These are phyloP conservation scores for Hafferia zeledoni DNA, from an alignment of 2,797 vertebrate genomes.

Conservation along the genomic window DNA sequence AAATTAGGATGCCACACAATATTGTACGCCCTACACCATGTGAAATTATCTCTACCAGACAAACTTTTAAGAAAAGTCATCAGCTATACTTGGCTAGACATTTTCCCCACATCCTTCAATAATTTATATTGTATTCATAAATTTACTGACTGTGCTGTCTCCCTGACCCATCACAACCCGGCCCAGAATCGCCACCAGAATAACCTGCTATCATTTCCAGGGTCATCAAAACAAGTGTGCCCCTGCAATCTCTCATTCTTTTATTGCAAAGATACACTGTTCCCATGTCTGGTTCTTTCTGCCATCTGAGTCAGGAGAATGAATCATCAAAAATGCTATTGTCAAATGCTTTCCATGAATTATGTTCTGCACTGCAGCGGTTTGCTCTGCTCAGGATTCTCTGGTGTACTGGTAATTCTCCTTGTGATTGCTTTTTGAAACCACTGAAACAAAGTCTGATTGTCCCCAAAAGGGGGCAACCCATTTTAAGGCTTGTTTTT, in stretches of 20 bases:
- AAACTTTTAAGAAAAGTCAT: neutral
- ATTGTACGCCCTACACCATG: neutral
- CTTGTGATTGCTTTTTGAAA: neutral
- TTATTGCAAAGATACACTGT: slow-evolving; percentile 17
- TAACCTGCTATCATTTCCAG: neutral
- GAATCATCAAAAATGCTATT: slow-evolving; percentile 68
- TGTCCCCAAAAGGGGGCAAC: slow-evolving; percentile 5
- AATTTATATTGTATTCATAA: neutral
- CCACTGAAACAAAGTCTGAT: neutral
- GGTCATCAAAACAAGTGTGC: slow-evolving; percentile 1
- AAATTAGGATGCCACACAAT: slow-evolving; percentile 14
- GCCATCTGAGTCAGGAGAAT: slow-evolving; percentile 55
- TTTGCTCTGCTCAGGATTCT: slow-evolving; percentile 21
- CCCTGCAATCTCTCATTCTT: neutral
- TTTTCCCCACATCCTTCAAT: neutral
- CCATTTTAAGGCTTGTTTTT: neutral
- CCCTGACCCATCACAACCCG: neutral
- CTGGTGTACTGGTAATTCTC: slow-evolving; percentile 18
- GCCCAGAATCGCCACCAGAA: neutral
- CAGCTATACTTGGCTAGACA: neutral
- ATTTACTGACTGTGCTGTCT: neutral
- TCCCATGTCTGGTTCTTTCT: slow-evolving; percentile 32
- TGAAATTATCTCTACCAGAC: neutral
- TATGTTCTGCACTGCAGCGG: slow-evolving; percentile 57
- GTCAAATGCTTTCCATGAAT: slow-evolving; percentile 67